These are phyloP conservation scores for Episyrphus balteatus DNA, from an alignment of 1,140 invertebrate genomes.

Conservation along the genomic window DNA sequence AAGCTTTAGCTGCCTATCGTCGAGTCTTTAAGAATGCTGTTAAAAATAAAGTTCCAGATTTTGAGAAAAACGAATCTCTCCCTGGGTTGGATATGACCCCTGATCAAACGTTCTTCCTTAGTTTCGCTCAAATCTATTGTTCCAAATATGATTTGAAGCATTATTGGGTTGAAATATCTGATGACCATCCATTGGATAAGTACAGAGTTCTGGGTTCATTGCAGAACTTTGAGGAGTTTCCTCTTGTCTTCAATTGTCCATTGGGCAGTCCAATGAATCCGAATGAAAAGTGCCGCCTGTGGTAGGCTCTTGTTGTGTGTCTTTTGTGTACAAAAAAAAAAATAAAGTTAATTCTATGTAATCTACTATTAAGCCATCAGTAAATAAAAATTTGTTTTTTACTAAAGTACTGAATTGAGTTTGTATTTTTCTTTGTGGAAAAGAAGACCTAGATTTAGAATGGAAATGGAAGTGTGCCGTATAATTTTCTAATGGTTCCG, in stretches of 20 bases:
- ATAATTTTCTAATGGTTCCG: no score
- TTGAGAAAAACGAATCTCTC: constrained; percentile 39
- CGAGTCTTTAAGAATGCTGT: constrained; percentile 17
- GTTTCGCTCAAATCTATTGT: constrained; percentile 62
- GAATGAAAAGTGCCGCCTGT: constrained; percentile 34
- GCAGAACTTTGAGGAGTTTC: constrained; percentile 53
- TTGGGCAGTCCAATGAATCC: constrained; percentile 49
- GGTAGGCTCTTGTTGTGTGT: constrained; percentile 11
- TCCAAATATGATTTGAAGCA: no score
- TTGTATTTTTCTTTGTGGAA: no score
- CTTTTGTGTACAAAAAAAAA: no score
- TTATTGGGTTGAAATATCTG: no score
- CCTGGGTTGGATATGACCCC: constrained; percentile 75
- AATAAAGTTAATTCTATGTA: no score
- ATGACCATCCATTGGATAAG: no score
- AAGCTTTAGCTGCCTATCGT: constrained; percentile 72
- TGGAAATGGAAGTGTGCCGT: no score
- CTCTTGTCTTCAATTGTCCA: constrained; percentile 50
- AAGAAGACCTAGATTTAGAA: no score
- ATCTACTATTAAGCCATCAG: no score
- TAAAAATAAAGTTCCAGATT: constrained; percentile 43
- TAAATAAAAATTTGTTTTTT: no score
- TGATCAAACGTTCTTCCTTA: constrained; percentile 80
- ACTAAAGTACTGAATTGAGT: no score
- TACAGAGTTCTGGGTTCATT: constrained; percentile 54